Base-by-base conservation (phyloP, 2,888 invertebrate species). In the Drosophila meridiana region DNA sequence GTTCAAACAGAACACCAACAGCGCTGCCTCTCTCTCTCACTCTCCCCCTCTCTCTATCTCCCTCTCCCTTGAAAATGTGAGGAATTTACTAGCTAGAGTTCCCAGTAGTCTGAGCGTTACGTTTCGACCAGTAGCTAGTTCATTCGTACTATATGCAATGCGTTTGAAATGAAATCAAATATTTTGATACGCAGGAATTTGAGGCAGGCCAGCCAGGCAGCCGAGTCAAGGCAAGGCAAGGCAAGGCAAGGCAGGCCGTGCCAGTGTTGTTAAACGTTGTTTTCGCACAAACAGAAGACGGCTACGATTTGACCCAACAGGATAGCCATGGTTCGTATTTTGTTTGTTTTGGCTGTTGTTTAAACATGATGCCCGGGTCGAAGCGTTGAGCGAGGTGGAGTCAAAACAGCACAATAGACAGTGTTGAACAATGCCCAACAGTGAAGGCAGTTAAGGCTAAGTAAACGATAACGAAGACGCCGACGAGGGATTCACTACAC, bases 81-180 rank as follows among this genome's bases (percentile, higher is more conserved):
- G 64, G 77, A 80, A 72, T 80, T 80, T 57, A 45, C 55, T 20
- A 64, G 64, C 53, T 11, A 26, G 47, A 32, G 71, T 8, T 57
- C 8, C 28, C 43, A n/a, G 34, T 14, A 53, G 30, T 20, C 26
- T 14, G 20, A n/a, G 56, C 57, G 56, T 30, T 65, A 30, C 50
- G 50, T 52, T 32, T 42, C 6, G 40, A n/a, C 60, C 60, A 14
- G 40, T 6, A 38, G 32, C 45, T 40, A 38, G 61, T 52, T 52
- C 52, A 52, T 20, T 52, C 52, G 34, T 52, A 55, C 20, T 42
- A 26, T 78, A 62, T 60, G 52, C 56, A 79, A 76, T 68, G 73
- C 83, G 61, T 78, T 83, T 71, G 82, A 78, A 89, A 78, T 87
- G 73, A 82, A 85, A 82, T 89, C 88, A 85, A 85, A 87, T 85